A percentile compares a stretch with the other conserved stretches of the same genome.
Conservation (phyloP, 1,140 invertebrate species). For the Achatina immaculata region DNA sequence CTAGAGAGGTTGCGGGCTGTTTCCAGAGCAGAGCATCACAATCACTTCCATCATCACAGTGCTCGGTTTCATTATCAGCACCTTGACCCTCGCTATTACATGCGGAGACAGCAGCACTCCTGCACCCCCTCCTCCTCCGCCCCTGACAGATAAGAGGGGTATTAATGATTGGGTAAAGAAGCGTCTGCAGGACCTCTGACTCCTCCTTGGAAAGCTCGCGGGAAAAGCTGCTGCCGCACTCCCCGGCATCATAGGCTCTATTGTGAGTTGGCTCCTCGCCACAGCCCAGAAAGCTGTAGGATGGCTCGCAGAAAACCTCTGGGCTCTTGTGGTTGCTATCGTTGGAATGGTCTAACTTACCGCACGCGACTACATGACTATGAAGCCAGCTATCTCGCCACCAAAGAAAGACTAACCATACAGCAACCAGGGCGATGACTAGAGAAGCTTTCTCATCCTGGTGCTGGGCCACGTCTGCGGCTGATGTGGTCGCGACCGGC, state of each 20-base stretch:
- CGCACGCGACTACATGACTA: background rate
- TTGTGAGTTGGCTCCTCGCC: background rate
- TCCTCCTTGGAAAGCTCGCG: background rate
- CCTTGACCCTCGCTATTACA: background rate
- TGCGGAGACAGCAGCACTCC: background rate
- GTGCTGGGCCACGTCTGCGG: background rate
- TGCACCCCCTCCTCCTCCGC: background rate
- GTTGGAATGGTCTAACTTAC: background rate
- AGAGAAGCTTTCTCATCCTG: background rate
- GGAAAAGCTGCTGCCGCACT: background rate
- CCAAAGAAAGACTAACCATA: background rate
- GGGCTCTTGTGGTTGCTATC: background rate
- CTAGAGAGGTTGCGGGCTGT: conserved; percentile 7
- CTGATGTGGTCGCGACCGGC: no score
- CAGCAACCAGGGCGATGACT: background rate
- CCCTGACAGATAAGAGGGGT: background rate
- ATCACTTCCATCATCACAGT: background rate
- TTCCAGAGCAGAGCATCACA: background rate
- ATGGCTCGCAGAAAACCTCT: background rate
- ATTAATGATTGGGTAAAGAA: background rate
- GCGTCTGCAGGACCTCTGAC: background rate
- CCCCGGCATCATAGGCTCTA: background rate
- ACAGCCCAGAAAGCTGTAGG: background rate
- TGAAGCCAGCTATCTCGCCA: background rate
- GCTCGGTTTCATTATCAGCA: background rate